Conservation (phyloP, 2,113 vertebrate species). For the Megaleporinus macrocephalus region DNA sequence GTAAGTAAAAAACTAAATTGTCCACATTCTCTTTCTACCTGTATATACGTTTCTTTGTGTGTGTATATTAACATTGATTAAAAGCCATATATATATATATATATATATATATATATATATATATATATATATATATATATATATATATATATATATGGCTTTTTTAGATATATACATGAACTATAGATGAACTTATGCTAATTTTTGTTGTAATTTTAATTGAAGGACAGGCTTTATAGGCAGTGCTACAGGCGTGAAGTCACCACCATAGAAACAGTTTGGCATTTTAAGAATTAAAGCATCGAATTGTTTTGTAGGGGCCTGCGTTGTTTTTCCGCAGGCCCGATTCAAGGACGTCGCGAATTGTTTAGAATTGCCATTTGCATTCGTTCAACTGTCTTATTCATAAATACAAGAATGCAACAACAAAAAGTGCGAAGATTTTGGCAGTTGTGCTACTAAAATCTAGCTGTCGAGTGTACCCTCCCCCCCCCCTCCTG, state of each 20-base stretch:
- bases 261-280: not conserved
- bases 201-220: not conserved
- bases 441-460: not conserved
- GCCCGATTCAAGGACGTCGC: not conserved
- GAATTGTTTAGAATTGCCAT: not conserved
- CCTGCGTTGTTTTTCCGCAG: not conserved
- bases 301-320: slow-evolving; percentile 1
- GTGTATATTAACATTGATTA: too few species aligned
- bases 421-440: not conserved
- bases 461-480: not conserved
- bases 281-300: not conserved
- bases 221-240: not conserved
- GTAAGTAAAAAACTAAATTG: too few species aligned
- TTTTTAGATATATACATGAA: too few species aligned
- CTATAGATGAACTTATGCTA: not conserved
- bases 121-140: too few species aligned
- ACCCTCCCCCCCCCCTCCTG: not conserved
- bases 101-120: too few species aligned
- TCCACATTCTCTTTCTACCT: too few species aligned
- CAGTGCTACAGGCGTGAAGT: not conserved
- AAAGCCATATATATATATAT: too few species aligned
- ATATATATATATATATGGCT: too few species aligned
- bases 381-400: not conserved
- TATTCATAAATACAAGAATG: not conserved
- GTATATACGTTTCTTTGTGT: too few species aligned